Percentiles rank a stretch among this genome's conserved stretches.
phyloP scores from a whole-genome alignment of 2,888 invertebrate species.

The Folsomia manolachei region DNA sequence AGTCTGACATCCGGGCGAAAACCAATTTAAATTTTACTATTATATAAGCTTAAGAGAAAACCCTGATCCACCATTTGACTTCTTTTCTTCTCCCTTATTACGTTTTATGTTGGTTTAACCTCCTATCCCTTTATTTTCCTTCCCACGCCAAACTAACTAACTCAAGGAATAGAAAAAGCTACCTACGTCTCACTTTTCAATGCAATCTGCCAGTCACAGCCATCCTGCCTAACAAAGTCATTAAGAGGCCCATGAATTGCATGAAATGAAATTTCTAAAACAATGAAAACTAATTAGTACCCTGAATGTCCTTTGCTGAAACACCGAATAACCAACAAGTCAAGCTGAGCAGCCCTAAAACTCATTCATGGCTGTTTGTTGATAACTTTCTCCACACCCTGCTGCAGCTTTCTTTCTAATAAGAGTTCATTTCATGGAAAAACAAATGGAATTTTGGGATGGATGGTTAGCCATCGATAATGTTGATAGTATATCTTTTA shows the following conservation, averaged over 20 bases:
- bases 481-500: background rate
- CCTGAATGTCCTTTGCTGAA: background rate
- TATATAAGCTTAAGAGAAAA: background rate
- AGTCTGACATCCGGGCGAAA: background rate
- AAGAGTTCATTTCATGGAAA: constrained; percentile 5
- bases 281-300: constrained; percentile 23
- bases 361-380: constrained; percentile 10
- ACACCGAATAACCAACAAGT: background rate
- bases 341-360: background rate
- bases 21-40: background rate
- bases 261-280: constrained; percentile 10
- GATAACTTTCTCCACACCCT: background rate
- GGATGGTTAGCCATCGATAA: no score
- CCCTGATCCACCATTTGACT: background rate
- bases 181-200: background rate
- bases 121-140: no score
- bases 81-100: background rate
- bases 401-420: background rate
- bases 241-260: constrained; percentile 17
- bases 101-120: no score
- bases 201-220: background rate
- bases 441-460: background rate
- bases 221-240: constrained; percentile 9
- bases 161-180: background rate
- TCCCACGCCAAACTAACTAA: no score